phyloP scores from a whole-genome alignment of 1,140 invertebrate genomes.

The Camponotus floridanus region DNA sequence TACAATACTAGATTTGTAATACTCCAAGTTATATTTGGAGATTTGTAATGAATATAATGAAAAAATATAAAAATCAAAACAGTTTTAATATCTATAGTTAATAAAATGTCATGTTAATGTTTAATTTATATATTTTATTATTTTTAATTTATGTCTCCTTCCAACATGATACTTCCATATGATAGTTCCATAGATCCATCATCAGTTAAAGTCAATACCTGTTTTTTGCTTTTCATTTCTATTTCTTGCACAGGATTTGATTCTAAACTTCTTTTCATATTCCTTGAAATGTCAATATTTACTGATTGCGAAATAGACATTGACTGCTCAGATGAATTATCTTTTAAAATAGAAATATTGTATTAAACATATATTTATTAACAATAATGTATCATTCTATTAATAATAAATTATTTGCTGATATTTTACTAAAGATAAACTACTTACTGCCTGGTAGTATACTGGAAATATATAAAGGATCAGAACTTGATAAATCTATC shows the following conservation, averaged over 20 bases:
- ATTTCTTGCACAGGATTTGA: neutral
- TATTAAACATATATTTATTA: neutral
- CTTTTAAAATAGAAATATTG: neutral
- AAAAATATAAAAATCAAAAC: neutral
- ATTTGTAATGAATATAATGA: neutral
- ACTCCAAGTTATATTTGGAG: too few species aligned
- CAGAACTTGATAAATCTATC: constrained; percentile 28
- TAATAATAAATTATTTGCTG: neutral
- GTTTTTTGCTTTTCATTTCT: constrained; percentile 61
- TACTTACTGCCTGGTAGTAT: neutral
- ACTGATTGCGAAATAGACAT: neutral
- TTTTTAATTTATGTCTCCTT: constrained; percentile 52
- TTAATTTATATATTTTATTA: neutral
- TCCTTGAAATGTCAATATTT: neutral
- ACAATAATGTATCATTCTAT: neutral
- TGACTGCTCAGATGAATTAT: neutral
- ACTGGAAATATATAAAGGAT: constrained; percentile 32
- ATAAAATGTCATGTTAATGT: constrained; percentile 39
- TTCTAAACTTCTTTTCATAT: neutral
- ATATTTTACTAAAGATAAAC: neutral
- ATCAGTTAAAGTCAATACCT: constrained; percentile 73
- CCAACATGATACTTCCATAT: constrained; percentile 70
- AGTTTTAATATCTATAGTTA: neutral
- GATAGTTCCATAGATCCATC: constrained; percentile 76
- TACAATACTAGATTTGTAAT: neutral